These are phyloP conservation scores for Oxyteleia sp. DNA, from an alignment of 2,888 invertebrate species.

Conservation along the genomic window DNA sequence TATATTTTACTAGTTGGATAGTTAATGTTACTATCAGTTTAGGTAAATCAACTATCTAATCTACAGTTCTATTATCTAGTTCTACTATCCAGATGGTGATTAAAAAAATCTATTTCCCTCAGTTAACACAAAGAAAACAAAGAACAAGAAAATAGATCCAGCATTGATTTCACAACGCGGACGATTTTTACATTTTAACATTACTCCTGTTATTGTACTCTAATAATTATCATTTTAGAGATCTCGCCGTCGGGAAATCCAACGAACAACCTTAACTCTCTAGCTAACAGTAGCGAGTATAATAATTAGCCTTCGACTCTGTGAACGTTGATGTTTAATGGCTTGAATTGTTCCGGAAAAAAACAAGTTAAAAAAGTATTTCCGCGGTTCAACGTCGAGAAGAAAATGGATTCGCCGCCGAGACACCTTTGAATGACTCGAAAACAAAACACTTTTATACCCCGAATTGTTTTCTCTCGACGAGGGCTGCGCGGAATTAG, in stretches of 20 bases:
- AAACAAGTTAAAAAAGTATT: slow-evolving; percentile 25
- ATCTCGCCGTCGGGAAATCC: slow-evolving; percentile 58
- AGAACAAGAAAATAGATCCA: slow-evolving; percentile 15
- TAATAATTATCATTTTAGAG: slow-evolving; percentile 54
- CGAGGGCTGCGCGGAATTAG: slow-evolving; percentile 36
- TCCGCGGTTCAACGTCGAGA: slow-evolving; percentile 15
- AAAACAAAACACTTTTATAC: slow-evolving; percentile 39
- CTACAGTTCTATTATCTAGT: too few relatives aligned
- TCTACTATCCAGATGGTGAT: too few relatives aligned
- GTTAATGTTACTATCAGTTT: too few relatives aligned
- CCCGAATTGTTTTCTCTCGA: slow-evolving; percentile 33
- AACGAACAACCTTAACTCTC: slow-evolving; percentile 64
- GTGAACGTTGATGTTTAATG: slow-evolving; percentile 71
- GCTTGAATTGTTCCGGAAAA: slow-evolving; percentile 49
- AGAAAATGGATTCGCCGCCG: slow-evolving; percentile 7
- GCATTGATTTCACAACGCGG: slow-evolving; percentile 37
- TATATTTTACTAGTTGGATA: too few relatives aligned
- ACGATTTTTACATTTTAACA: slow-evolving; percentile 33
- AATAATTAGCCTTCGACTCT: slow-evolving; percentile 69
- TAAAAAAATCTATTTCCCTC: too few relatives aligned
- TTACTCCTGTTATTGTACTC: slow-evolving; percentile 45
- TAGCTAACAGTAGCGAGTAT: slow-evolving; percentile 64
- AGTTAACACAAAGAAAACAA: too few relatives aligned
- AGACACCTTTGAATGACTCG: slow-evolving; percentile 1
- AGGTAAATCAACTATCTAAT: too few relatives aligned